Base-by-base conservation (phyloP, 2,113 vertebrate genomes). In the Nipponia nippon region DNA sequence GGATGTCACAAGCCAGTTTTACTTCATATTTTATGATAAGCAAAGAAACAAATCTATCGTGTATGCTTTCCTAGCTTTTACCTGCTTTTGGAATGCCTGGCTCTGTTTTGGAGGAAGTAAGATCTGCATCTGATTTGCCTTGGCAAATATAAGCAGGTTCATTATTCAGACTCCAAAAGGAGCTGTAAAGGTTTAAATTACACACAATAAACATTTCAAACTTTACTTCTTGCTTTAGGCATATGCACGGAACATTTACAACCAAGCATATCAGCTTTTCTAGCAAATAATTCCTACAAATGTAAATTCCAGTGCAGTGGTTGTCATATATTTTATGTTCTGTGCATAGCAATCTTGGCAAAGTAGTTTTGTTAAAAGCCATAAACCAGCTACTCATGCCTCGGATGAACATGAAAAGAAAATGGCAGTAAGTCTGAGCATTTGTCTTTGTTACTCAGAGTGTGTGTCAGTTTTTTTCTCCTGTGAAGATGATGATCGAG, bases 41-140 rank as follows among this genome's bases (percentile, higher is more conserved):
- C 34, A 92, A 78, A 89, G 26, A 87, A 46, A 38, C 23, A 53
- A n/a, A 78, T 30, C 13, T 30, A 10, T 44, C 91, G 25, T 44
- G 3, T 55, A 52, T 6, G 3, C 30, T 42, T 77, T 36, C 13
- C 16, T 78, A 81, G 87, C n/a, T 95, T 96, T 84, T 77, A 99
- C 98, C 92, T 98, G 98, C 83, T 98, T 98, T 91, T 98, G 98
- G 96, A 98, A 95, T 22, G 98, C 97, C 50, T 99, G 98, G 98
- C 97, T 98, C 90, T 98, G 97, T 98, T 93, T 99, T 98, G 10
- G 98, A 99, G 85, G 98, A 98, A 97, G 98, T 98, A 98, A 99
- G 97, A 92, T 98, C 98, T 16, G 96, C 98, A 53, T 99, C 99
- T 22, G 98, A 99, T 66, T 98, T 99, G 59, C 98, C 99, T 97